A percentile compares a stretch with the other conserved stretches of the same genome.
Conservation (phyloP, 2,797 vertebrate genomes). For the Pipistrellus pygmaeus region DNA sequence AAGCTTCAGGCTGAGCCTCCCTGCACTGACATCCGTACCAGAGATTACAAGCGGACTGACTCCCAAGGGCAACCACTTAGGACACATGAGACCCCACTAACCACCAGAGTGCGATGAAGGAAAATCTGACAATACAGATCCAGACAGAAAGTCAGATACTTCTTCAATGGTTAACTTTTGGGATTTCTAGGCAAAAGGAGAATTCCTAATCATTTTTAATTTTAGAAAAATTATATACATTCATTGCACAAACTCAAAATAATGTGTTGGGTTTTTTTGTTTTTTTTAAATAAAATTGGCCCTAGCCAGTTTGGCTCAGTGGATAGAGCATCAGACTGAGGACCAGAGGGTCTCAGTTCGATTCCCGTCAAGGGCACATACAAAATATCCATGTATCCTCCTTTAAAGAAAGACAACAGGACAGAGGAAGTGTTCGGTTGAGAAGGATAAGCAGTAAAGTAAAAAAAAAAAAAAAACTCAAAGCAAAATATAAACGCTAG, state of each 20-base stretch:
- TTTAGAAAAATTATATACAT: background rate
- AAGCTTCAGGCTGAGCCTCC: background rate
- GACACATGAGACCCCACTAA: background rate
- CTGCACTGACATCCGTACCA: background rate
- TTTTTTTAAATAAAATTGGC: background rate
- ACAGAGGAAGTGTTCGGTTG: background rate
- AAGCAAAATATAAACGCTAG: conserved; percentile 16
- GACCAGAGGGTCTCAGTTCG: no score
- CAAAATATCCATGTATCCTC: background rate
- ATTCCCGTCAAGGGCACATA: no score
- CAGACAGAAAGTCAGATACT: background rate
- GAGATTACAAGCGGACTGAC: background rate
- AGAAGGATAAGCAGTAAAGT: background rate
- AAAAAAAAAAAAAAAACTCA: conserved; percentile 42
- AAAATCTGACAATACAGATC: background rate
- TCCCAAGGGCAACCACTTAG: conserved; percentile 23
- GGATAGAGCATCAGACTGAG: no score
- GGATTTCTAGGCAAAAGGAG: conserved; percentile 32
- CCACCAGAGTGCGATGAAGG: background rate
- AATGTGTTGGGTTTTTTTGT: background rate
- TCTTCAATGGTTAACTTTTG: conserved; percentile 29
- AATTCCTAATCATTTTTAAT: background rate
- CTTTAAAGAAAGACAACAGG: background rate
- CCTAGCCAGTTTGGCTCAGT: no score
- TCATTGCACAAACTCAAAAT: conserved; percentile 2